Conservation (phyloP, 2,888 invertebrate species). For the Catonia carolina region DNA sequence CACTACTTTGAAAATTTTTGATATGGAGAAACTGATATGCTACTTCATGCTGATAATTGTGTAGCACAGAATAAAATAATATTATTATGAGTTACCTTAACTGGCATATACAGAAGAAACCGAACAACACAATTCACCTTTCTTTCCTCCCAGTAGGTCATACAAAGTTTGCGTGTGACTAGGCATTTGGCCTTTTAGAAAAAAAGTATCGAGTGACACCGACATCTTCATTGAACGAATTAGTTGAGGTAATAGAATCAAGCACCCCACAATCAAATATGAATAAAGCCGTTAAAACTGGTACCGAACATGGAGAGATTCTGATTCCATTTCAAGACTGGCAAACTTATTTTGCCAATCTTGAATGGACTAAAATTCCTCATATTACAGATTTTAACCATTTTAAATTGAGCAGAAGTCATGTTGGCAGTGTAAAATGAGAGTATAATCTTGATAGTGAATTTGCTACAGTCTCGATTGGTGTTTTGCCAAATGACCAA, state of each 20-base stretch:
- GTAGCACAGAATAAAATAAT: constrained; percentile 28
- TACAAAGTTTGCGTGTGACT: constrained; percentile 21
- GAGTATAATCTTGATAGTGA: constrained; percentile 8
- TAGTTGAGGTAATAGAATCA: background rate
- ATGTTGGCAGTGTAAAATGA: constrained; percentile 4
- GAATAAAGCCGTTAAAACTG: background rate
- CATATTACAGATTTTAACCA: background rate
- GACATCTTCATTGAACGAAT: constrained; percentile 4
- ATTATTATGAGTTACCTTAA: constrained; percentile 17
- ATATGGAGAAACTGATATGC: constrained; percentile 16
- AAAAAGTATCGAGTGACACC: constrained; percentile 5
- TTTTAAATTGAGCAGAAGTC: background rate
- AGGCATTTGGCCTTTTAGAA: constrained; percentile 17
- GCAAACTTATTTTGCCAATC: background rate
- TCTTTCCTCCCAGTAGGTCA: constrained; percentile 20
- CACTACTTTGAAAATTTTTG: constrained; percentile 10
- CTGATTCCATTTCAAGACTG: background rate
- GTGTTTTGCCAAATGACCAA: background rate
- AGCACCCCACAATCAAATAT: constrained; percentile 8
- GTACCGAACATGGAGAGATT: background rate
- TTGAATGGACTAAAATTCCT: constrained; percentile 5
- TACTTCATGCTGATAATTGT: constrained; percentile 26
- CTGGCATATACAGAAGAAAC: background rate
- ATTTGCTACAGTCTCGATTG: background rate
- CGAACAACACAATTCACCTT: constrained; percentile 6